Evolutionary conservation across 2,113 vertebrate species (phyloP), one percentile per base, ranked within the genome.

Genomic region (Hyperopisus bebe): DNA sequence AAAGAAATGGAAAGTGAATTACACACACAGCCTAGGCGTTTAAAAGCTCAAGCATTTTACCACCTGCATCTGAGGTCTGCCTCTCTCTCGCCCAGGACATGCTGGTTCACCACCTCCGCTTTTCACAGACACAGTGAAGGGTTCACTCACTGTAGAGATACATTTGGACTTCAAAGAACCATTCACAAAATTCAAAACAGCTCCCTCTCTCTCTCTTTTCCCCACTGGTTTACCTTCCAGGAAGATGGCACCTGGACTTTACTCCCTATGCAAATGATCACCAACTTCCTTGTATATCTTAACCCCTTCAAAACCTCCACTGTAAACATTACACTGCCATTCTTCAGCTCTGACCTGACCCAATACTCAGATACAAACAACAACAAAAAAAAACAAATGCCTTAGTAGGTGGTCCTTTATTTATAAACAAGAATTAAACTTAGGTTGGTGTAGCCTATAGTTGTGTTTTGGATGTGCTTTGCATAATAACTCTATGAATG

Each of bases 201-300:
- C 24, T 47, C 55, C 89, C 83, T 90, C 77, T 86, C 84, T 86
- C 84, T 47, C 80, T 48, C 51, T 13, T 31, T 50, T 27, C 53
- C 55, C 35, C 50, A 47, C 35, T 17, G n/a, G 19, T 44, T n/a
- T 84, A 50, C 50, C 50, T 87, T 84, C 80, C 51, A 51, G 89
- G 50, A 85, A 89, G 80, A 77, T 48, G 24, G 85, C 89, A 89
- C 24, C 42, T 91, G 93, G 92, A 96, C 95, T 96, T 96, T 94
- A 93, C 84, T 87, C 94, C 91, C 88, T 82, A 88, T 87, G 86
- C 74, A 86, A 92, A 90, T 91, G 62, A 91, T 89, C 90, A 88
- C 46, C 85, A 88, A 95, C 94, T 96, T 96, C 95, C 96, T 96
- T 94, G 93, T 94, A 80, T 17, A 48, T 17, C 42, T 90, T 90